phyloP scores from a whole-genome alignment of 2,888 invertebrate genomes.

The Amphimallon solstitiale region DNA sequence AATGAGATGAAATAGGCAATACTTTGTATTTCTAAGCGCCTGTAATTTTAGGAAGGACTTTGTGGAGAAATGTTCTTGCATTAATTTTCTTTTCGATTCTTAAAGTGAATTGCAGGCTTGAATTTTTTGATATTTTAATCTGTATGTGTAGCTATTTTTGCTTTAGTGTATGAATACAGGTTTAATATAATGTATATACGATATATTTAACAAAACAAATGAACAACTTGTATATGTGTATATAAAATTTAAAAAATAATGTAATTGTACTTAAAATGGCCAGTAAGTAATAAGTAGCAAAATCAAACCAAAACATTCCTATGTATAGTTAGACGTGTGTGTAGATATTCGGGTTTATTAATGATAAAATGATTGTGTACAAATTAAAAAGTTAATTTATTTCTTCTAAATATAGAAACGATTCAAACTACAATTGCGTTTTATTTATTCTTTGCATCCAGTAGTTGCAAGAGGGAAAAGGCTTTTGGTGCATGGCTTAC shows the following conservation, averaged over 20 bases:
- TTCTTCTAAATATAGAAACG: slow-evolving; percentile 42
- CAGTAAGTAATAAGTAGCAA: slow-evolving; percentile 7
- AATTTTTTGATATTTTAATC: slow-evolving; percentile 29
- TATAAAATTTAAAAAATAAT: slow-evolving; percentile 16
- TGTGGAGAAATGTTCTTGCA: background rate
- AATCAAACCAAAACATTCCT: slow-evolving; percentile 35
- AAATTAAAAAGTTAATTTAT: slow-evolving; percentile 43
- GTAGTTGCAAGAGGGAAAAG: too few species aligned
- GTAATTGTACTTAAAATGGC: slow-evolving; percentile 7
- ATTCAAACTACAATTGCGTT: slow-evolving; percentile 23
- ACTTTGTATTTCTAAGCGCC: background rate
- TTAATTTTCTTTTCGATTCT: too few species aligned
- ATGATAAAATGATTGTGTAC: slow-evolving; percentile 39
- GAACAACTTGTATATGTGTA: slow-evolving; percentile 30
- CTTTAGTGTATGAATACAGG: slow-evolving; percentile 3
- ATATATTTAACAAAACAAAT: background rate
- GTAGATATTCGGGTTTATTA: slow-evolving; percentile 40
- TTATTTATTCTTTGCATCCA: slow-evolving; percentile 31
- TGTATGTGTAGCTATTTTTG: slow-evolving; percentile 11
- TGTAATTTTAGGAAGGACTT: background rate
- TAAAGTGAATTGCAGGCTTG: slow-evolving; percentile 2
- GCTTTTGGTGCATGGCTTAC: too few species aligned
- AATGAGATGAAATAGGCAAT: background rate
- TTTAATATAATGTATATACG: background rate
- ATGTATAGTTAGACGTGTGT: slow-evolving; percentile 37